A percentile compares a stretch with the other conserved stretches of the same genome.
Conservation (phyloP, 2,797 vertebrate species). For the Gallinago stenura region DNA sequence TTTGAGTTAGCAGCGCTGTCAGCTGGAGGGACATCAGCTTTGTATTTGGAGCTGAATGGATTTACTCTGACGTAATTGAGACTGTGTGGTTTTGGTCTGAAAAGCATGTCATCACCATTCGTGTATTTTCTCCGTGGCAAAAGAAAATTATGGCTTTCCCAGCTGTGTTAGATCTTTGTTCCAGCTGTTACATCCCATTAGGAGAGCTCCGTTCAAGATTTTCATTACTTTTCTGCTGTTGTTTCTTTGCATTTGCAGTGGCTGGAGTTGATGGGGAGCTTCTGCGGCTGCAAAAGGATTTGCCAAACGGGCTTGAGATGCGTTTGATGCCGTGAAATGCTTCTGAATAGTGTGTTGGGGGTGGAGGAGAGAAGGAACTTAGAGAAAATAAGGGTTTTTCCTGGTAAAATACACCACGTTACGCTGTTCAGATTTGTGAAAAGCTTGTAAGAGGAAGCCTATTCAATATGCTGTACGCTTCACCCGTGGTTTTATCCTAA, state of each 20-base stretch:
- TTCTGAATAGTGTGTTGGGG: conserved; percentile 22
- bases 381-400: conserved; percentile 35
- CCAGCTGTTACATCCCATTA: conserved; percentile 74
- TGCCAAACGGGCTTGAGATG: neutral
- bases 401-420: neutral
- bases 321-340: conserved; percentile 45
- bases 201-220: conserved; percentile 35
- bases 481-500: neutral
- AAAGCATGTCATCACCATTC: conserved; percentile 15
- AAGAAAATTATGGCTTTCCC: conserved; percentile 32
- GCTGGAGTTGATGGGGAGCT: conserved; percentile 47
- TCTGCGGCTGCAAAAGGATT: conserved; percentile 47
- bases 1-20: conserved; percentile 62
- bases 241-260: conserved; percentile 66
- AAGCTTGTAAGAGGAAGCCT: neutral
- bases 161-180: conserved; percentile 72
- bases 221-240: conserved; percentile 66
- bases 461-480: neutral
- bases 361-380: conserved; percentile 27
- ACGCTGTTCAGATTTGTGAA: neutral
- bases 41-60: conserved; percentile 39
- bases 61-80: conserved; percentile 50
- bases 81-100: conserved; percentile 1
- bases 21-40: conserved; percentile 63
- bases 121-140: neutral